Evolutionary conservation across 2,888 invertebrate species (phyloP).

Genomic region (Acronicta aceris): DNA sequence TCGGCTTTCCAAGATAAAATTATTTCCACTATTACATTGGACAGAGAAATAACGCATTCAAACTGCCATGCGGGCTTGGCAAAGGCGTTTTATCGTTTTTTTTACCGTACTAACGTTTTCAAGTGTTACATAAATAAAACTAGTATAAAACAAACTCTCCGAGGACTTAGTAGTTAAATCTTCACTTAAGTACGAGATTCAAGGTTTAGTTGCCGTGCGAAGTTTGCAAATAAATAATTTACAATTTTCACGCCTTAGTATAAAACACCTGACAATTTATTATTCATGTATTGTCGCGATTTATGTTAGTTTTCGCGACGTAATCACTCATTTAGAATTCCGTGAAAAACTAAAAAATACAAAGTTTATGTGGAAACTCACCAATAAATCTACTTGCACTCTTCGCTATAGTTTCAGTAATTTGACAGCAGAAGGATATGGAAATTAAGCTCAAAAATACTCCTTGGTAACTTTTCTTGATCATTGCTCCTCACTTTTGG

Average conservation of each 20-base stretch:
- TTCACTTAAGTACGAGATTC: constrained; percentile 39
- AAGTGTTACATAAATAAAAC: constrained; percentile 36
- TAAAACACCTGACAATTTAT: constrained; percentile 49
- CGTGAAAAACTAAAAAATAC: constrained; percentile 11
- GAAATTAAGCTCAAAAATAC: constrained; percentile 85
- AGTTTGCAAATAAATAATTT: constrained; percentile 54
- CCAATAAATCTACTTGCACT: constrained; percentile 86
- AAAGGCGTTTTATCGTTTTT: constrained; percentile 19
- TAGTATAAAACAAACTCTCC: constrained; percentile 40
- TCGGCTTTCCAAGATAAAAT: constrained; percentile 1
- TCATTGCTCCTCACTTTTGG: constrained; percentile 73
- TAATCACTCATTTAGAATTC: constrained; percentile 35
- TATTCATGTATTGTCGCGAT: constrained; percentile 49
- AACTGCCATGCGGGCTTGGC: constrained; percentile 14
- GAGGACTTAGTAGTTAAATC: constrained; percentile 47
- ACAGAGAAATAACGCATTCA: constrained; percentile 23
- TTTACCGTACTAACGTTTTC: constrained; percentile 27
- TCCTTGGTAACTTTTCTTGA: constrained; percentile 85
- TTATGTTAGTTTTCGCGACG: constrained; percentile 44
- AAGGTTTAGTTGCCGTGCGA: constrained; percentile 46
- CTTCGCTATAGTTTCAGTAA: constrained; percentile 85
- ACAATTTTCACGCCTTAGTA: constrained; percentile 49
- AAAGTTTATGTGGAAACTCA: constrained; percentile 62
- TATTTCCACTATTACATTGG: constrained; percentile 7
- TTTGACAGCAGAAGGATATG: constrained; percentile 86